Evolutionary conservation across 2,888 invertebrate species (phyloP).

Genomic region (Cephus spinipes): DNA sequence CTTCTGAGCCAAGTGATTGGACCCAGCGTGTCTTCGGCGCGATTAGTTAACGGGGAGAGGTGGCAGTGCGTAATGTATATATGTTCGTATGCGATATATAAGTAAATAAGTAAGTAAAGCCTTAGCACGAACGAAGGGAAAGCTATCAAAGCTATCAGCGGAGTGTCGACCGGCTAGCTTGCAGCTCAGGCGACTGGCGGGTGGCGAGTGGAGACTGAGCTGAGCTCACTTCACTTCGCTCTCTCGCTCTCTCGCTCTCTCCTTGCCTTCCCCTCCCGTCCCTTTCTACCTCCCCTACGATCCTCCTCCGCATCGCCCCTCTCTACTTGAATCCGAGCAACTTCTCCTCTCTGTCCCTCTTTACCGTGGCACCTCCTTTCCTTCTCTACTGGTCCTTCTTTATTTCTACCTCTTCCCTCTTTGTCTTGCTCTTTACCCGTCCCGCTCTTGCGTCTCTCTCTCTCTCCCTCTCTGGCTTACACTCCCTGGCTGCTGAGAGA

Average conservation of each 20-base stretch:
- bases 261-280: not conserved
- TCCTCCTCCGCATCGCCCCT: not conserved
- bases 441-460: no score
- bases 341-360: no score
- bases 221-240: slow-evolving; percentile 29
- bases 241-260: slow-evolving; percentile 14
- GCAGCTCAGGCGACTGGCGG: slow-evolving; percentile 41
- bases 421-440: no score
- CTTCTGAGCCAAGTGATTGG: no score
- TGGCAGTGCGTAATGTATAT: not conserved
- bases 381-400: no score
- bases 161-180: slow-evolving; percentile 40
- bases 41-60: not conserved
- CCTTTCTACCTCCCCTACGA: not conserved
- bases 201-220: slow-evolving; percentile 40
- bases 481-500: no score
- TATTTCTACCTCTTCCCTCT: no score
- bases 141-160: slow-evolving; percentile 40
- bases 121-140: slow-evolving; percentile 33
- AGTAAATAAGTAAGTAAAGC: slow-evolving; percentile 34
- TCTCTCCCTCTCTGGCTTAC: no score
- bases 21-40: no score
- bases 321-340: no score
- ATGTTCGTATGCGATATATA: slow-evolving; percentile 9
- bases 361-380: no score